These are phyloP conservation scores for Nestor notabilis DNA, from an alignment of 2,113 vertebrate species.

Conservation along the genomic window DNA sequence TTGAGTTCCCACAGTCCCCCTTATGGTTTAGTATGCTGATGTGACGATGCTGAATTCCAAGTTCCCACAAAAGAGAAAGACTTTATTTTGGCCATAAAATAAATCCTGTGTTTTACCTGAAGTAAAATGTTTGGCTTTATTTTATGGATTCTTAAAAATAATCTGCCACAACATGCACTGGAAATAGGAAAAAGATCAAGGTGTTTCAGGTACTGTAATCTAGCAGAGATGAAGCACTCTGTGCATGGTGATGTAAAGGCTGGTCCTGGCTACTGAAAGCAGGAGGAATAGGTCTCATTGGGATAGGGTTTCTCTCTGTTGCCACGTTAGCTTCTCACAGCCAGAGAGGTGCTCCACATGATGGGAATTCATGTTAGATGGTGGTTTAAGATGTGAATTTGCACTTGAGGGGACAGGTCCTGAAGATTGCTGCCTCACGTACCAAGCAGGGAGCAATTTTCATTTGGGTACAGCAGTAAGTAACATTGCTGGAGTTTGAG, in stretches of 20 bases:
- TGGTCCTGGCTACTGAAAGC: neutral
- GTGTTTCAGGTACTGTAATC: neutral
- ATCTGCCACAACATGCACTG: rapidly evolving
- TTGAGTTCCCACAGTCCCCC: neutral
- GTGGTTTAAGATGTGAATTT: neutral
- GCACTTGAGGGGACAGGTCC: rapidly evolving
- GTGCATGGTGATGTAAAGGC: neutral
- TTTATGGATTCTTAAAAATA: neutral
- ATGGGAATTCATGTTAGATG: rapidly evolving
- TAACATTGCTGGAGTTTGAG: rapidly evolving
- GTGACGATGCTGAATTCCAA: neutral
- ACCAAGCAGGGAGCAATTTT: neutral
- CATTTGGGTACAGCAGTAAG: neutral
- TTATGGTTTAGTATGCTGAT: too few species aligned
- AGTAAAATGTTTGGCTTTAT: neutral
- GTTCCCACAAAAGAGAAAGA: neutral
- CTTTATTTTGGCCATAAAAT: neutral
- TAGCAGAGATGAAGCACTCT: neutral
- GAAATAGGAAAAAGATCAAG: neutral
- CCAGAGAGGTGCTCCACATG: rapidly evolving
- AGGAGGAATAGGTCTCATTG: neutral
- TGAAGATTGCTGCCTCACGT: rapidly evolving
- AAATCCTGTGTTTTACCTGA: neutral
- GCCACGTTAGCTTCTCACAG: rapidly evolving
- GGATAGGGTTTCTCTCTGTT: rapidly evolving